These are phyloP conservation scores for Sebastes iracundus DNA, from an alignment of 2,797 vertebrate species.

Conservation along the genomic window DNA sequence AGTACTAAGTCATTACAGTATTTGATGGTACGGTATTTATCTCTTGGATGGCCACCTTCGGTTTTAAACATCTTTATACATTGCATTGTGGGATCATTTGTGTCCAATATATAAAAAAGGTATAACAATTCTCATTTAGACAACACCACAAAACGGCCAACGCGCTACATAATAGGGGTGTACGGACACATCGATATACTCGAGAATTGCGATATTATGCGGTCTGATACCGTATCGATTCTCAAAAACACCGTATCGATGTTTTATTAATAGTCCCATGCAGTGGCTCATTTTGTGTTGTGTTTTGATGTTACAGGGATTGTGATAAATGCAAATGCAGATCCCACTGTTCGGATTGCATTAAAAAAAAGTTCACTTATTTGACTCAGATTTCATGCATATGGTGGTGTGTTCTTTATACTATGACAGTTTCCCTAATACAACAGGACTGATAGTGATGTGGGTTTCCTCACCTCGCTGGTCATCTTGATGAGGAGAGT, in stretches of 20 bases:
- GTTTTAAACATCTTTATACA: background rate
- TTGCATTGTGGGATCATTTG: background rate
- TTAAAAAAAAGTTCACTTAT: background rate
- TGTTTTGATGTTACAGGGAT: background rate
- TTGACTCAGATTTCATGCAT: background rate
- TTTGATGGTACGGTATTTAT: background rate
- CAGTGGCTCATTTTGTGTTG: background rate
- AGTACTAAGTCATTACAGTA: background rate
- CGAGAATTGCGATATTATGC: background rate
- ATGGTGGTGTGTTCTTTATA: background rate
- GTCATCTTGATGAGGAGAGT: slow-evolving; percentile 97
- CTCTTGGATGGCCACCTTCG: background rate
- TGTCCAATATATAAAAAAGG: background rate
- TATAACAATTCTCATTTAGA: background rate
- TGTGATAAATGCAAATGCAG: background rate
- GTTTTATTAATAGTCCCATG: too few relatives aligned
- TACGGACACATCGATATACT: too few relatives aligned
- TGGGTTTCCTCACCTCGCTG: slow-evolving; percentile 87
- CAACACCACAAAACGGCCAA: background rate
- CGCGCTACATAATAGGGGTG: too few relatives aligned
- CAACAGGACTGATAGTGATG: background rate
- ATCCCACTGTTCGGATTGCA: background rate
- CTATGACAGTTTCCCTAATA: background rate
- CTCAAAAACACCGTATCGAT: too few relatives aligned
- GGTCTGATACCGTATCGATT: too few relatives aligned